A percentile compares a stretch with the other conserved stretches of the same genome.
These are phyloP conservation scores for Actinemys pallida DNA, from an alignment of 2,113 vertebrate genomes.

Conservation along the genomic window DNA sequence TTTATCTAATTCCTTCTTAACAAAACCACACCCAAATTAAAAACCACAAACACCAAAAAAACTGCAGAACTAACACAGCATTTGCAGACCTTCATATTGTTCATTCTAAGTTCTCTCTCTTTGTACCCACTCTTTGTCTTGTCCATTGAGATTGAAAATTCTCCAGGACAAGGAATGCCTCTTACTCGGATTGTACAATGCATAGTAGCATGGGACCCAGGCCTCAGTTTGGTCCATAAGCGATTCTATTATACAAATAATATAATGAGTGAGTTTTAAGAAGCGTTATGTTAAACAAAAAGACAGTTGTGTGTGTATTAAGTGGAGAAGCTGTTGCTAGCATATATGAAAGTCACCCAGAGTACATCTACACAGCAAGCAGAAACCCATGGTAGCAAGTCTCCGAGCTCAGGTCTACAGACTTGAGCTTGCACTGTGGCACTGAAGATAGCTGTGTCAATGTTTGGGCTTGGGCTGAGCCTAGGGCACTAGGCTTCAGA, in stretches of 20 bases:
- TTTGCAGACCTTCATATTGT: background rate
- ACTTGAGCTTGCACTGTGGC: background rate
- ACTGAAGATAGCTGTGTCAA: background rate
- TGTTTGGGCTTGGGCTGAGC: background rate
- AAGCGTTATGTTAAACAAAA: background rate
- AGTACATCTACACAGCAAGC: background rate
- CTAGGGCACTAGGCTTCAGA: background rate
- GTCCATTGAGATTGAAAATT: background rate
- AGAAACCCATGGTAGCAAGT: background rate
- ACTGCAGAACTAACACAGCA: background rate
- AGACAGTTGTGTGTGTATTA: background rate
- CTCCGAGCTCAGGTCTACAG: background rate
- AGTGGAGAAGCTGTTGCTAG: background rate
- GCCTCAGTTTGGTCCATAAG: background rate
- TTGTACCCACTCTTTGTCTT: background rate
- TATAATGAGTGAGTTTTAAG: background rate
- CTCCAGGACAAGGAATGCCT: background rate
- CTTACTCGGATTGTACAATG: background rate
- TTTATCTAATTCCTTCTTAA: background rate
- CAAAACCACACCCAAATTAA: background rate
- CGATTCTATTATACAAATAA: background rate
- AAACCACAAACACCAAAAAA: background rate
- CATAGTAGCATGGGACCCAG: background rate
- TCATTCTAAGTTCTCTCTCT: background rate
- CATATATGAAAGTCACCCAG: slow-evolving; percentile 10